Conservation (phyloP, 2,888 invertebrate genomes). For the Acleris emargana region DNA sequence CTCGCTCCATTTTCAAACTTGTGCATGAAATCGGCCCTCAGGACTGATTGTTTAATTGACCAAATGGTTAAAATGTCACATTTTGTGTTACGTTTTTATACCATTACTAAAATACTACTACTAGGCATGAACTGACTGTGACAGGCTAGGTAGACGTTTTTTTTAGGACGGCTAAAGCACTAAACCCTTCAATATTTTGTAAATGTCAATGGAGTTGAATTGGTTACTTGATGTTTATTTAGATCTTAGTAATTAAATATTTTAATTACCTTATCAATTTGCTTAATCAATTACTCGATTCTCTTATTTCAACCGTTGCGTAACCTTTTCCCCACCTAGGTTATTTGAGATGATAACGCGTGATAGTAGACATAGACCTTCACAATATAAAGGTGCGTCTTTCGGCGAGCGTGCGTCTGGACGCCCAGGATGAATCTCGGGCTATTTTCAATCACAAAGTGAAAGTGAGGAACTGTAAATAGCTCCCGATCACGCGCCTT, state of each 20-base stretch:
- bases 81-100: no score
- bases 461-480: conserved; percentile 17
- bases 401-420: conserved; percentile 6
- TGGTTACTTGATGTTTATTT: background rate
- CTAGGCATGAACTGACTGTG: no score
- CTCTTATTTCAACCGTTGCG: background rate
- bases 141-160: no score
- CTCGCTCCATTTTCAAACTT: no score
- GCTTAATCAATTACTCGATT: background rate
- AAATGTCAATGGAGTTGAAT: no score
- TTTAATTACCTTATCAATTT: background rate
- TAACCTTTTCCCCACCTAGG: background rate
- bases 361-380: background rate
- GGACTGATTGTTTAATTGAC: no score
- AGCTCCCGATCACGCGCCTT: conserved; percentile 22
- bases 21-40: no score
- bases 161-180: no score
- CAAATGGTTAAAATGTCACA: no score
- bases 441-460: conserved; percentile 27
- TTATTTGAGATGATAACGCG: background rate
- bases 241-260: background rate
- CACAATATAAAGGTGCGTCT: background rate
- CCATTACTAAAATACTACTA: no score
- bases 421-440: conserved; percentile 15
- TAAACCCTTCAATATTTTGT: no score